Base-by-base conservation (phyloP, 2,113 vertebrate genomes). In the Hippocampus mohnikei region DNA sequence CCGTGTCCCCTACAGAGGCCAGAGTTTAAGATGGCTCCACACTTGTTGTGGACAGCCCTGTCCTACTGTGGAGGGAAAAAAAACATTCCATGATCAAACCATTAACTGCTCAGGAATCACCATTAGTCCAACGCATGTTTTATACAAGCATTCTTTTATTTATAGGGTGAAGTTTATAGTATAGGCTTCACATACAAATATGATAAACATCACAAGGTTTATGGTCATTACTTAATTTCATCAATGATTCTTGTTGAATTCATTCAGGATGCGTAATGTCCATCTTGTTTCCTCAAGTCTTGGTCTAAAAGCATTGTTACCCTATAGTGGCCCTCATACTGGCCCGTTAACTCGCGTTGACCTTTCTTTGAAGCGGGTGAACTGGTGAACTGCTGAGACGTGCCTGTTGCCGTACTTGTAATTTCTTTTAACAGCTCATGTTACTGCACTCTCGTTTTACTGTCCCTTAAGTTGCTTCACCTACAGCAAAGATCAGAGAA, bases 401-500 rank as follows among this genome's bases (percentile, higher is more conserved):
- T 74, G 82, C 84, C 87, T 88, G 78, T 85, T 85, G 80, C 81
- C 71, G 53, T 79, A 65, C 75, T 60, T 84, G 64, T 78, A 69
- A 87, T 77, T 84, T 82, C 81, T 61, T 37, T 27, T 56, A 73
- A 56, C 52, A 1, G 83, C 42, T 91, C 86, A 20, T 16, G 77
- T 91, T 91, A 85, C 88, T 42, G 11, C 80, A 46, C 69, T 81
- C 75, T 69, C 69, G 69, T 81, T 85, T 89, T 85, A 84, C 79
- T 84, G 82, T 89, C 76, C 77, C 76, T 71, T 70, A 62, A 73
- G 77, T 77, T 21, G 59, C 76, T 61, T 63, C 64, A 75, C 81
- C 77, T 91, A 89, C 88, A 88, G 88, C 86, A 85, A 77, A 88
- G 90, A 89, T 89, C 90, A 91, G 84, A 90, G 82, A 42, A 61